Conservation (phyloP, 2,797 vertebrate genomes). For the Myioborus melanocephalus region DNA sequence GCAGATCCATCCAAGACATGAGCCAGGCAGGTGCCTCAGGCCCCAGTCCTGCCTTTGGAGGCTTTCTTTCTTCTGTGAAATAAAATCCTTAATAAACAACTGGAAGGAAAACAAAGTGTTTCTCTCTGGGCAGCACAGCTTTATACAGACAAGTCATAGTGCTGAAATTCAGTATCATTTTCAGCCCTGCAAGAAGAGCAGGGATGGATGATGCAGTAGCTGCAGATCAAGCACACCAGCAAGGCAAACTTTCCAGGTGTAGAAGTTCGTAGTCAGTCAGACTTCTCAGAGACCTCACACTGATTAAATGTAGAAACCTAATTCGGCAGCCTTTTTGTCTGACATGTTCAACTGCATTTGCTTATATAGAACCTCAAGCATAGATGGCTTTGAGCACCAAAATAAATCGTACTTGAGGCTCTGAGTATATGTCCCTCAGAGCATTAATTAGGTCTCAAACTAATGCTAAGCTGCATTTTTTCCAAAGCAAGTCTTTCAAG, state of each 20-base stretch:
- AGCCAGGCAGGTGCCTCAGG: neutral
- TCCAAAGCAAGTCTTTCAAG: neutral
- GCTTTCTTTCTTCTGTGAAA: neutral
- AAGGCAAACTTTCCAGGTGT: neutral
- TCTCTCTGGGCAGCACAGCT: neutral
- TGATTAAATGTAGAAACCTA: neutral
- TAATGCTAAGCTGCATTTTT: neutral
- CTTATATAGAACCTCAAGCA: neutral
- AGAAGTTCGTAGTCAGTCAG: neutral
- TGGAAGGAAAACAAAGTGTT: neutral
- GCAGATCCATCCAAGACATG: neutral
- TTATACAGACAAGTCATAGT: neutral
- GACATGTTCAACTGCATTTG: neutral
- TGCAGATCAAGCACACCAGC: neutral
- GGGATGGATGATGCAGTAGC: neutral
- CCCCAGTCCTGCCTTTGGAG: neutral
- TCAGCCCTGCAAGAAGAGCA: neutral
- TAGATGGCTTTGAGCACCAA: neutral
- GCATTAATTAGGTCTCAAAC: neutral
- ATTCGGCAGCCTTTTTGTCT: neutral
- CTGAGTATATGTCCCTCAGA: neutral
- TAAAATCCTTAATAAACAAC: neutral
- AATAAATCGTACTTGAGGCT: neutral
- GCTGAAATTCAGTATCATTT: neutral
- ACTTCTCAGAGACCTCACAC: neutral